Evolutionary conservation across 2,888 invertebrate genomes (phyloP).

Genomic region (Homarus gammarus): DNA sequence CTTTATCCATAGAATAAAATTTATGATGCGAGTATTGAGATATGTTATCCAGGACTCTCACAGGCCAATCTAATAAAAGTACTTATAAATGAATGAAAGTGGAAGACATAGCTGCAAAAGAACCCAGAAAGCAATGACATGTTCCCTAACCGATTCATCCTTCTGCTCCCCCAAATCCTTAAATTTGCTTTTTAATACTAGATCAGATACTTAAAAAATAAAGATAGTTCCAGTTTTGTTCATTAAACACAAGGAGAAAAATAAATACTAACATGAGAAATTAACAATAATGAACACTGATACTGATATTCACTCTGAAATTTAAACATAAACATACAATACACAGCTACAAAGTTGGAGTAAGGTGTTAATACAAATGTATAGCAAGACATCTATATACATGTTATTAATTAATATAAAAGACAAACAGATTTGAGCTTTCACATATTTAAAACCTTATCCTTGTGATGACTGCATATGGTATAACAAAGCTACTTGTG

Average conservation of each 20-base stretch:
- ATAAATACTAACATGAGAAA: neutral
- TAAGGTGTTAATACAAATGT: neutral
- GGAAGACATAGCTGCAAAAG: constrained; percentile 12
- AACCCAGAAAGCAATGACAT: neutral
- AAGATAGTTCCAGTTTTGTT: no score
- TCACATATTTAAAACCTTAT: neutral
- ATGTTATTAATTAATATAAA: no score
- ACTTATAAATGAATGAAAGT: neutral
- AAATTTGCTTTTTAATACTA: neutral
- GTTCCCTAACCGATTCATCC: neutral
- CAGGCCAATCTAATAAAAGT: constrained; percentile 22
- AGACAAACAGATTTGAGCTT: no score
- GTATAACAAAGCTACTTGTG: neutral
- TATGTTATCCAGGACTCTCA: constrained; percentile 24
- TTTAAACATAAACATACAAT: no score
- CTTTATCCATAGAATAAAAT: neutral
- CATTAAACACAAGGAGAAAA: no score
- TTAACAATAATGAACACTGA: no score
- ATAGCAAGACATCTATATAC: neutral
- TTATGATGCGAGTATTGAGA: neutral
- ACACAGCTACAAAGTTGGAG: constrained; percentile 16
- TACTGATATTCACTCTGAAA: no score
- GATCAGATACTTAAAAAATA: no score
- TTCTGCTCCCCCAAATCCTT: no score
- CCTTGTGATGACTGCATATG: neutral